Base-by-base conservation (phyloP, 2,888 invertebrate species). In the Hemicrepidius hirtus region DNA sequence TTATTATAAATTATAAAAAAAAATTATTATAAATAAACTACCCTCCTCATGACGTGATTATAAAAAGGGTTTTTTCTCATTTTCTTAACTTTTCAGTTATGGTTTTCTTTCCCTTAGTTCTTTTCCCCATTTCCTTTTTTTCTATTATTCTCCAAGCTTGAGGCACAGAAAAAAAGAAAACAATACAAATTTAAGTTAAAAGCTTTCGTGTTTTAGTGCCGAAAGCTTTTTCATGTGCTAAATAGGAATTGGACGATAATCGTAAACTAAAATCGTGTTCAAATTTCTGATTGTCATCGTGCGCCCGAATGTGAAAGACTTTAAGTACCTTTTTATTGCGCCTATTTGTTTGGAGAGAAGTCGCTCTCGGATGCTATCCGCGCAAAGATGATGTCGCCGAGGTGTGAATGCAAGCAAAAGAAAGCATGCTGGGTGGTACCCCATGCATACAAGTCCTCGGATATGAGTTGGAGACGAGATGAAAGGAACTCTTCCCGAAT, bases 401-500 rank as follows among this genome's bases (percentile, higher is more conserved):
- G 13, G 41, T 24, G 41, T 6, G 53, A 57, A 55, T 41, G 55
- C 55, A 66, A 41, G 57, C 37, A 20, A 21, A 44, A 20, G 41
- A 66, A 28, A n/a, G 9, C 50, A 28, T 18, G 18, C 49, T n/a
- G n/a, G 32, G 37, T 50, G 28, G 16, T 28, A 41, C 55, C 40
- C 66, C 62, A 65, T 71, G 66, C 71, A 71, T 71, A 66, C 71
- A 71, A 70, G 71, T 71, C 32, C 66, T 66, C 71, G 65, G 60
- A 71, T 71, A 66, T 71, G 65, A 66, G 71, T 37, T 50, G 40
- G 57, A 44, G 66, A 18, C 62, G 69, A 75, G 75, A 75, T 74
- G 70, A 77, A 74, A 77, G 76, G 71, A 77, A 75, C 44, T 74
- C 71, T 75, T 76, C 68, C 73, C 76, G 76, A 75, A 79, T 79